A percentile compares a stretch with the other conserved stretches of the same genome.
Evolutionary conservation across 2,113 vertebrate genomes (phyloP).

Genomic region (Meles meles): DNA sequence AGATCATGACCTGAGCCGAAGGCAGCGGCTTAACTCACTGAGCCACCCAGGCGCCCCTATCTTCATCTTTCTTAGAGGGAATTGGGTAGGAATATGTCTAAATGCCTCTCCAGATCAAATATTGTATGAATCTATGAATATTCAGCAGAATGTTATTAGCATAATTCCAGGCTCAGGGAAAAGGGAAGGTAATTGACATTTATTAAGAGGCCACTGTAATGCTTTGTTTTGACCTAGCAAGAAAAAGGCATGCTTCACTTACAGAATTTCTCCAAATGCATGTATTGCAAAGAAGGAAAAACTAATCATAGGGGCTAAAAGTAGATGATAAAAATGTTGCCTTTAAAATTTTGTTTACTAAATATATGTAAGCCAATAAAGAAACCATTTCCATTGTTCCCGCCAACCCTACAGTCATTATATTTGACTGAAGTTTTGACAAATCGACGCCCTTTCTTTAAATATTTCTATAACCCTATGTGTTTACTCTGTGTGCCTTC

Average conservation of each 20-base stretch:
- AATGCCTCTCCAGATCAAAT: constrained; percentile 40
- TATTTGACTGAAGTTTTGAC: not conserved
- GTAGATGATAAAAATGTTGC: constrained; percentile 25
- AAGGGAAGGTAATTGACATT: constrained; percentile 61
- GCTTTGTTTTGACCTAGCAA: constrained; percentile 54
- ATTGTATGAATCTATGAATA: constrained; percentile 48
- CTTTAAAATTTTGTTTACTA: constrained; percentile 35
- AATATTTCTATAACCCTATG: not conserved
- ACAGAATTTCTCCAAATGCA: not conserved
- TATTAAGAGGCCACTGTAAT: constrained; percentile 49
- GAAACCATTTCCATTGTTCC: not conserved
- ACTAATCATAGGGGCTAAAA: constrained; percentile 4
- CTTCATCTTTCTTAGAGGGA: not conserved
- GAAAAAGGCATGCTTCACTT: not conserved
- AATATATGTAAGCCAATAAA: not conserved
- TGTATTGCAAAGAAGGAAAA: not conserved
- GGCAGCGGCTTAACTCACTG: too few species aligned
- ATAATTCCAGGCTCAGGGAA: constrained; percentile 58
- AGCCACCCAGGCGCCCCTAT: too few species aligned
- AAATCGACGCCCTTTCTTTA: not conserved
- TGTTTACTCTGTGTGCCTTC: not conserved
- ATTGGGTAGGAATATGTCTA: not conserved
- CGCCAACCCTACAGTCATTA: not conserved
- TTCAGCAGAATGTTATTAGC: constrained; percentile 46
- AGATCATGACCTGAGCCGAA: too few species aligned